phyloP scores from a whole-genome alignment of 2,113 vertebrate species.

The Ellobius talpinus region DNA sequence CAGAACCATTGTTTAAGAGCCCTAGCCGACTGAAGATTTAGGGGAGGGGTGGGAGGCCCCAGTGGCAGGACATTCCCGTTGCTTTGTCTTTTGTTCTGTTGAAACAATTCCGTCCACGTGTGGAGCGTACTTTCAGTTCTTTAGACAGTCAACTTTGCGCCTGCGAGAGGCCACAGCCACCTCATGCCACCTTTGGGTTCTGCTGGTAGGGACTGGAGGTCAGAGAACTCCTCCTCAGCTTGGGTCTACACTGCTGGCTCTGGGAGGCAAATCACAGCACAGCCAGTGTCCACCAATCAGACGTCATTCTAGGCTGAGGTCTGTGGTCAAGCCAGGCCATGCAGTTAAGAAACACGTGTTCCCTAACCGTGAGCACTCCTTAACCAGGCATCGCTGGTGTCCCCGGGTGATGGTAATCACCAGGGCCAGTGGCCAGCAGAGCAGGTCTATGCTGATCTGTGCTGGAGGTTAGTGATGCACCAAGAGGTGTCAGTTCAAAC shows the following conservation, averaged over 20 bases:
- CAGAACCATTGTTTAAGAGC: neutral
- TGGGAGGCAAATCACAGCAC: neutral
- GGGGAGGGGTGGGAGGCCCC: neutral
- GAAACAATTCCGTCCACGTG: neutral
- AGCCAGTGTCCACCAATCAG: neutral
- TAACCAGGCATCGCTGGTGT: neutral
- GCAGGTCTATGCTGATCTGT: neutral
- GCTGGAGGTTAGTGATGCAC: neutral
- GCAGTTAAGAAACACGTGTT: neutral
- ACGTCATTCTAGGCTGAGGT: neutral
- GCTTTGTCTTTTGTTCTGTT: neutral
- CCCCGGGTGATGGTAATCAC: neutral
- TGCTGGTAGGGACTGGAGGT: neutral
- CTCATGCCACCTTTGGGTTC: neutral
- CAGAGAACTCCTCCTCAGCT: neutral
- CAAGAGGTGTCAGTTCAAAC: neutral
- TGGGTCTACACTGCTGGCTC: neutral
- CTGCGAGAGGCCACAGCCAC: neutral
- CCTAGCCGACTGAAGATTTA: neutral
- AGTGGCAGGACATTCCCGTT: neutral
- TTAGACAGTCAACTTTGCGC: neutral
- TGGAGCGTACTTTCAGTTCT: neutral
- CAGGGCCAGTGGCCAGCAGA: neutral
- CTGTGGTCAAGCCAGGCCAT: neutral
- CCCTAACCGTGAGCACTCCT: neutral